Evolutionary conservation across 1,140 invertebrate species (phyloP).

Genomic region (Caenorhabditis brenneri): DNA sequence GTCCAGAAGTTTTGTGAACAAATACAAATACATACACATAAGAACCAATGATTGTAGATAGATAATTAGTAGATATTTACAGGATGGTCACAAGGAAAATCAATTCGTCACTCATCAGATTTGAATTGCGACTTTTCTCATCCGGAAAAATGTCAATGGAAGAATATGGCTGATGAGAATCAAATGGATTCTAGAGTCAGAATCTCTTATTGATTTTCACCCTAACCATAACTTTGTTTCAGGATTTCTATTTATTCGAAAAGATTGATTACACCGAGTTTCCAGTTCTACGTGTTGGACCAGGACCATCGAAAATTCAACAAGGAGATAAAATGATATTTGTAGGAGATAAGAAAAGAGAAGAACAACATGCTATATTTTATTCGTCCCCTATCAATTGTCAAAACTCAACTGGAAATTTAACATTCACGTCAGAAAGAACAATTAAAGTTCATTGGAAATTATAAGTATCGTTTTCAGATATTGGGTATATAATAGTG

Average conservation of each 20-base stretch:
- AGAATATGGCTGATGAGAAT: conserved; percentile 55
- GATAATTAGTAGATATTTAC: neutral
- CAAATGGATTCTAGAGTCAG: conserved; percentile 58
- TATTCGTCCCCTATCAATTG: conserved; percentile 62
- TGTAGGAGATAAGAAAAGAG: conserved; percentile 61
- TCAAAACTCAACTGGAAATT: conserved; percentile 62
- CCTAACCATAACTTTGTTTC: neutral
- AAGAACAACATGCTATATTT: conserved; percentile 64
- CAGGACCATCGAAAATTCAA: conserved; percentile 66
- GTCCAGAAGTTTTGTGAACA: too few species aligned
- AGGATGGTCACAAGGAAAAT: neutral
- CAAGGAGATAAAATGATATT: conserved; percentile 64
- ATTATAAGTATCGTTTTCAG: conserved; percentile 52
- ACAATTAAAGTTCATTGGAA: conserved; percentile 9
- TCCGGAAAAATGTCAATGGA: conserved; percentile 64
- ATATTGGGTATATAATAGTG: conserved; percentile 70
- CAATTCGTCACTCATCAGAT: conserved; percentile 63
- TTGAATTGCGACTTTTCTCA: conserved; percentile 66
- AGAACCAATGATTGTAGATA: too few species aligned
- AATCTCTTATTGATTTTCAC: neutral
- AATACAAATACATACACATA: too few species aligned
- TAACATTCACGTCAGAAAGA: conserved; percentile 66
- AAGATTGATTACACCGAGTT: conserved; percentile 67
- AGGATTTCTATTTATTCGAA: conserved; percentile 66
- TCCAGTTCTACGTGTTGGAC: conserved; percentile 63